Base-by-base conservation (phyloP, 1,140 invertebrate species). In the Saxidomus purpurata region DNA sequence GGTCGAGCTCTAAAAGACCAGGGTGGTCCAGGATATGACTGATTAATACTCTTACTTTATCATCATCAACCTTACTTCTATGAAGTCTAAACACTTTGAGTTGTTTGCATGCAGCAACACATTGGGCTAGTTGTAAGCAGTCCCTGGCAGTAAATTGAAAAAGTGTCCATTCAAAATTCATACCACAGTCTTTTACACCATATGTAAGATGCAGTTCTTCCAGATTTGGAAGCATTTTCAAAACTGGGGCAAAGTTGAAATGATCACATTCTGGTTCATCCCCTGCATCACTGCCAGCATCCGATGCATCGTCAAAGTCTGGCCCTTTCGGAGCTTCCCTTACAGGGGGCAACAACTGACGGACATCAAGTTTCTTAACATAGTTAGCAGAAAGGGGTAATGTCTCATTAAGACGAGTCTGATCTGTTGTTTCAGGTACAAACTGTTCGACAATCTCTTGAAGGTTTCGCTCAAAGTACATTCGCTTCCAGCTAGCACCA, bases 121-220 rank as follows among this genome's bases (percentile, higher is more conserved):
- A 94, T 84, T 96, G 94, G 31, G 95, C 92, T 31, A 96, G 88
- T 82, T 93, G 94, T 76, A 94, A 87, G 90, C 95, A 96, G 89
- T 96, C 96, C 89, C 93, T 92, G 15, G 94, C 94, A 40, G 96
- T 96, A 83, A 96, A 96, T 89, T 96, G 94, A 92, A 96, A 96
- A 36, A 96, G 87, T 89, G 94, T 95, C 96, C 96, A 96, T 84
- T 96, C 95, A 94, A 96, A 96, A 90, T 96, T 96, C 95, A 96
- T 96, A 25, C 96, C 96, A 93, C 95, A 96, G 90, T 96, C 94
- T 85, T 90, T 92, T 0, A 96, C 95, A 47, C 94, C 94, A 92
- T 95, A 96, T n/a, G 93, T 93, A 25, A 96, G 77, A 74, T 93
- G 92, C 9, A 96, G 85, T 77, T 96, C 95, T 90, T 94, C 92